Conservation (phyloP, 2,113 vertebrate species). For the Narcine bancroftii region DNA sequence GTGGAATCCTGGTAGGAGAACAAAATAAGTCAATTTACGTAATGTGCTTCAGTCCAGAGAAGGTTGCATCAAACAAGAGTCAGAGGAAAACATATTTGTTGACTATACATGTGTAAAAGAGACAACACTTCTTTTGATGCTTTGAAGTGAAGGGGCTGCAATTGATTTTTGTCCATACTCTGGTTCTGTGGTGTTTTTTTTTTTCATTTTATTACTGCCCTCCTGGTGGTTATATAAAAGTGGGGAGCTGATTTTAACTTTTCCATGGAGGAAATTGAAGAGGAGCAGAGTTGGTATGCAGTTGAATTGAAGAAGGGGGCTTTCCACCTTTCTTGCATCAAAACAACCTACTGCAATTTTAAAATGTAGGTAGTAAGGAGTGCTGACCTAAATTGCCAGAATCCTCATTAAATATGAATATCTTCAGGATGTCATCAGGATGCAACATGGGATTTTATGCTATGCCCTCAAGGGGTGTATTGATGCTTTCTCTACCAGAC, state of each 20-base stretch:
- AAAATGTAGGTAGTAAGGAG: not conserved
- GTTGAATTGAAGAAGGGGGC: not conserved
- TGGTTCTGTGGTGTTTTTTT: not conserved
- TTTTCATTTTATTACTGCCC: not conserved
- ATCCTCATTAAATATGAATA: not conserved
- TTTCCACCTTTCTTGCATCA: not conserved
- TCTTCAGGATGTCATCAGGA: not conserved
- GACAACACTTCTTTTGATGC: not conserved
- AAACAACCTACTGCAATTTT: not conserved
- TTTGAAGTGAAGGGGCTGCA: not conserved
- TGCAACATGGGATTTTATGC: not conserved
- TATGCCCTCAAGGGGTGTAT: not conserved
- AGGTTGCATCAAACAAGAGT: conserved; percentile 4
- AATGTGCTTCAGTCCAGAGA: not conserved
- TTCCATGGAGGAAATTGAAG: not conserved
- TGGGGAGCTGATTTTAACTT: not conserved
- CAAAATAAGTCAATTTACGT: conserved; percentile 1
- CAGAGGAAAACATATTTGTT: not conserved
- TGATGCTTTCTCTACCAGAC: not conserved
- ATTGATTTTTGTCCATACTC: not conserved
- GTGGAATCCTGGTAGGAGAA: conserved; percentile 14
- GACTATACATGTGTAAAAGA: not conserved
- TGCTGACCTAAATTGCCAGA: not conserved
- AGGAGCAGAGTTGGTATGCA: not conserved
- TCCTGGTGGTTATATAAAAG: not conserved